These are phyloP conservation scores for Notarius quadriscutis DNA, from an alignment of 2,113 vertebrate species.

Conservation along the genomic window DNA sequence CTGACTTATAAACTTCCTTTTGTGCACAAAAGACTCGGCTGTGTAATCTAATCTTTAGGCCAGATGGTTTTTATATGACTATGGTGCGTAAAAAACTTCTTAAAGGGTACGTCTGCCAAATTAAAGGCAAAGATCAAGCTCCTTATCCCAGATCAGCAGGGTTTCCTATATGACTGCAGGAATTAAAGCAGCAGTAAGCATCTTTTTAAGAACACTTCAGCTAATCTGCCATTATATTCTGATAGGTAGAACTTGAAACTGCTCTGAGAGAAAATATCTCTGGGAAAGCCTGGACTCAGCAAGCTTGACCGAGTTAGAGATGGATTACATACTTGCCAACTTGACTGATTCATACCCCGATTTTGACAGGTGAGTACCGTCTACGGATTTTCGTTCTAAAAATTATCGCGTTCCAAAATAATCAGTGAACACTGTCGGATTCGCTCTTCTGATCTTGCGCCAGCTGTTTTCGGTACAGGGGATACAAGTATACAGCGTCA, in stretches of 20 bases:
- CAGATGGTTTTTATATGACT: conserved; percentile 62
- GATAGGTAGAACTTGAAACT: background rate
- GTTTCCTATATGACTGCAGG: conserved; percentile 6
- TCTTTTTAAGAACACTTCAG: conserved; percentile 4
- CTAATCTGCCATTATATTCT: background rate
- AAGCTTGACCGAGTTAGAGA: background rate
- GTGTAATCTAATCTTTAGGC: conserved; percentile 57
- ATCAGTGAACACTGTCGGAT: too few relatives aligned
- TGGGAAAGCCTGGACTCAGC: background rate
- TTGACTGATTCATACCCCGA: too few relatives aligned
- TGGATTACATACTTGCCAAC: background rate
- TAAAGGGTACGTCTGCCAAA: conserved; percentile 45
- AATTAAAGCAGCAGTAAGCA: conserved; percentile 1
- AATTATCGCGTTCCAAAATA: too few relatives aligned
- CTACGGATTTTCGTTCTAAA: too few relatives aligned
- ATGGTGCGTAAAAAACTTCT: conserved; percentile 56
- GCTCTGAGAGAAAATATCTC: background rate
- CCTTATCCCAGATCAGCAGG: conserved; percentile 45
- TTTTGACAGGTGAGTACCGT: too few relatives aligned
- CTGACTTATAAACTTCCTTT: conserved; percentile 31
- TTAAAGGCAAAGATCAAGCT: conserved; percentile 50
- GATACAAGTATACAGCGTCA: too few relatives aligned
- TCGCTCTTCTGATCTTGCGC: too few relatives aligned
- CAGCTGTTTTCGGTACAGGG: too few relatives aligned
- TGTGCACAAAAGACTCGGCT: conserved; percentile 28